Conservation (phyloP, 2,113 vertebrate genomes). For the Boulengeromyrus knoepffleri region DNA sequence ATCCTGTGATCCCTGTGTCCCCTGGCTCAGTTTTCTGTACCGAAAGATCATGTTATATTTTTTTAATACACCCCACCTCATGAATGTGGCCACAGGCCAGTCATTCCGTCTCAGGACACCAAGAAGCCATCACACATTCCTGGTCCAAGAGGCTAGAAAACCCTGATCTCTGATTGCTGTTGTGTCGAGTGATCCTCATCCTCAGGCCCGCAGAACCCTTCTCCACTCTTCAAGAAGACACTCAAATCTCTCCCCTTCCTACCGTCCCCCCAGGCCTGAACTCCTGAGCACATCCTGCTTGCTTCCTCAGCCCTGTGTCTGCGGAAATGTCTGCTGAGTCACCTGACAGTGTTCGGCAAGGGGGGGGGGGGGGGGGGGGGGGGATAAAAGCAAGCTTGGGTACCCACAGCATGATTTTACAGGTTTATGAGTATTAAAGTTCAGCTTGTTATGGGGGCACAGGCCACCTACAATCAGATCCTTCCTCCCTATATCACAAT, state of each 20-base stretch:
- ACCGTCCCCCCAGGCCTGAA: neutral
- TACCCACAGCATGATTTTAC: slow-evolving; percentile 15
- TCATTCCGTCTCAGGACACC: neutral
- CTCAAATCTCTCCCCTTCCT: neutral
- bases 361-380: no score
- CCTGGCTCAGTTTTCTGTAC: neutral
- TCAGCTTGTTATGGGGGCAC: neutral
- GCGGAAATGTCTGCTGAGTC: neutral
- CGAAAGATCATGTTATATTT: neutral
- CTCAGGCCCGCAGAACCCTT: neutral
- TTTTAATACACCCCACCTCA: neutral
- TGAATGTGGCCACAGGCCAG: neutral
- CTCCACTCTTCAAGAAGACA: neutral
- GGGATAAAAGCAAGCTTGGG: slow-evolving; percentile 40
- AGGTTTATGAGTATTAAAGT: neutral
- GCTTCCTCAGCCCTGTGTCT: neutral
- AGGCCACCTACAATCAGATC: slow-evolving; percentile 38
- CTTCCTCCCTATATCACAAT: slow-evolving; percentile 44
- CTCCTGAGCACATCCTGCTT: neutral
- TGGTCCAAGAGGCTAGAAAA: neutral
- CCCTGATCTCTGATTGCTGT: neutral
- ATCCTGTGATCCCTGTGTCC: neutral
- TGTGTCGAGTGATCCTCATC: neutral
- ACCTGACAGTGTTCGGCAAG: neutral
- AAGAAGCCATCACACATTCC: neutral